Base-by-base conservation (phyloP, 2,797 vertebrate species). In the Gobionotothen gibberifrons region DNA sequence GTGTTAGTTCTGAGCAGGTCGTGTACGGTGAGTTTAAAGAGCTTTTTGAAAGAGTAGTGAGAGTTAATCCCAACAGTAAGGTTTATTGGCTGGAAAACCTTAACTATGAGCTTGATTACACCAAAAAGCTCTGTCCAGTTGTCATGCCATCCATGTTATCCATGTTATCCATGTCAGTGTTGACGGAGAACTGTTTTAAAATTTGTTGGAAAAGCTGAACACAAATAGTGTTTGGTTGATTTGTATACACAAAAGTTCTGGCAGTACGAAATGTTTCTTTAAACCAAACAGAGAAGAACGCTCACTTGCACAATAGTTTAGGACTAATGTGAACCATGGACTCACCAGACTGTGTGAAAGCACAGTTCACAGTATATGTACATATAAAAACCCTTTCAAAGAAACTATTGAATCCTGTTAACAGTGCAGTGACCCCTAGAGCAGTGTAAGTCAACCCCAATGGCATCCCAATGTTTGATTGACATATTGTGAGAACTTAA, bases 291-390 rank as follows among this genome's bases (percentile, higher is more conserved):
- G 11, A 39, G 11, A 57, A 51, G n/a, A 66, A 72, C 16, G 2
- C 3, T 32, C 22, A 57, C n/a, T 67, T 79, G 32, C 74, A 79
- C 60, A 78, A 62, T 13, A 60, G 3, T 56, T 7, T 8, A 17
- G 16, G 29, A 14, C 22, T 47, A 67, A 68, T 15, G 44, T 13
- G 58, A 43, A 47, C 60, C 49, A 14, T 63, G 55, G 21, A 63
- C 43, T 62, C 55, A 3, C 12, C 32, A 13, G 40, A 21, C 29
- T 10, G 44, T 42, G 26, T 13, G 32, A 52, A 8, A 9, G 32
- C 6, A 36, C 13, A 26, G 0, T 26, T 26, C 46, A 19, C 65
- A 26, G 44, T 57, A 49, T 53, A 10, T 65, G n/a, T 12, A 22
- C 36, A 29, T 32, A 39, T 62, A 13, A n/a, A 14, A 32, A 9